Conservation (phyloP, 64 coral and sea anemone species). For the Actinia equina region DNA sequence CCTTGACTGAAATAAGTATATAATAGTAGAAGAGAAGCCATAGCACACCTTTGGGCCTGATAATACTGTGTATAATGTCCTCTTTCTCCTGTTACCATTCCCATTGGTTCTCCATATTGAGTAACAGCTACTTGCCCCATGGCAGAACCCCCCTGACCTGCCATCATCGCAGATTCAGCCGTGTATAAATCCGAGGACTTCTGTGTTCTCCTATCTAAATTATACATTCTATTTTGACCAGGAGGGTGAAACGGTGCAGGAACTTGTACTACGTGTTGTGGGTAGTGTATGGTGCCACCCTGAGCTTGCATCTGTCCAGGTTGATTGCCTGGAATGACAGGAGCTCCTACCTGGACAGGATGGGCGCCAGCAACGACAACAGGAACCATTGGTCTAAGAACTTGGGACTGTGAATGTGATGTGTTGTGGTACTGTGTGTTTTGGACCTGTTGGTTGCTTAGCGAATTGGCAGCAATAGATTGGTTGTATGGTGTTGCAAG, state of each 20-base stretch:
- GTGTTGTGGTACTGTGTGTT: constrained; percentile 57
- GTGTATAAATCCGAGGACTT: constrained; percentile 76
- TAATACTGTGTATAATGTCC: constrained; percentile 55
- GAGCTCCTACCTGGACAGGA: constrained; percentile 49
- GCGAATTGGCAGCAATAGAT: constrained; percentile 40
- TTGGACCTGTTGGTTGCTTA: constrained; percentile 56
- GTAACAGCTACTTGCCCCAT: constrained; percentile 43
- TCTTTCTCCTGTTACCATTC: constrained; percentile 51
- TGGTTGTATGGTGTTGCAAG: constrained; percentile 45
- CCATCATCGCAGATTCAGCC: constrained; percentile 52
- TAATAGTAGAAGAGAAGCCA: background rate
- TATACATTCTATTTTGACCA: constrained; percentile 57
- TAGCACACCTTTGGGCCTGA: constrained; percentile 68
- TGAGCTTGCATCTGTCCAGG: constrained; percentile 41
- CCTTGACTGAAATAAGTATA: no score
- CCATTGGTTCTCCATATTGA: constrained; percentile 58
- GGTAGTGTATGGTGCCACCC: constrained; percentile 37
- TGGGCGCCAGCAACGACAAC: constrained; percentile 68
- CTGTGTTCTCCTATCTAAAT: constrained; percentile 55
- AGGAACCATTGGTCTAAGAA: constrained; percentile 70
- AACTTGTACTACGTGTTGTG: constrained; percentile 53
- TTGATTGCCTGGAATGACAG: constrained; percentile 30
- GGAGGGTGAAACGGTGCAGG: constrained; percentile 64
- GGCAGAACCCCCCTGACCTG: constrained; percentile 8
- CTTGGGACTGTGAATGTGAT: constrained; percentile 60